A percentile compares a stretch with the other conserved stretches of the same genome.
Evolutionary conservation across 2,888 invertebrate genomes (phyloP).

Genomic region (Phortica okadai): DNA sequence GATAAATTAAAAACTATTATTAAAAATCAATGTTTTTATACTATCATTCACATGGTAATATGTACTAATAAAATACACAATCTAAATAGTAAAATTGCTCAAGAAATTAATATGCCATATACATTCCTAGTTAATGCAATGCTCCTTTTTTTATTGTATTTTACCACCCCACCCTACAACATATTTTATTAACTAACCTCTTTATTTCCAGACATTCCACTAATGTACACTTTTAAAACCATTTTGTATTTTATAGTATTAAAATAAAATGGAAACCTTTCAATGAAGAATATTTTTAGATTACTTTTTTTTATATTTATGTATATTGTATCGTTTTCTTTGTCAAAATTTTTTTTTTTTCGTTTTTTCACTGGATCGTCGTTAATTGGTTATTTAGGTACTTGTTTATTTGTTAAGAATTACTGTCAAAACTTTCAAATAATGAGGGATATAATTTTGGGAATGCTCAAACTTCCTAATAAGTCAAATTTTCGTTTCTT

Average conservation of each 20-base stretch:
- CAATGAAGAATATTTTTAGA: constrained; percentile 33
- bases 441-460: too few species aligned
- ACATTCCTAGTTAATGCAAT: background rate
- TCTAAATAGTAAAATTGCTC: too few species aligned
- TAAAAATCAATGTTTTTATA: background rate
- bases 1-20: background rate
- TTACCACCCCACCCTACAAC: background rate
- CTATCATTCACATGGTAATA: background rate
- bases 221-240: constrained; percentile 94
- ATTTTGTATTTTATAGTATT: constrained; percentile 75
- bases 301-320: constrained; percentile 2
- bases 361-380: too few species aligned
- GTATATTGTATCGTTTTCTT: background rate
- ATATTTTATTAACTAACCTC: constrained; percentile 83
- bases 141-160: background rate
- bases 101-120: too few species aligned
- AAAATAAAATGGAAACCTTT: constrained; percentile 16
- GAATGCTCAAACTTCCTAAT: too few species aligned
- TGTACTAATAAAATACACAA: too few species aligned
- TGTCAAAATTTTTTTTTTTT: too few species aligned
- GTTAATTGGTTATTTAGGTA: too few species aligned
- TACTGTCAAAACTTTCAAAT: too few species aligned
- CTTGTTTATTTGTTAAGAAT: too few species aligned
- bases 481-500: too few species aligned
- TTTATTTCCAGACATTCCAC: constrained; percentile 95